phyloP scores from a whole-genome alignment of 2,113 vertebrate genomes.

The Microtus oregoni region DNA sequence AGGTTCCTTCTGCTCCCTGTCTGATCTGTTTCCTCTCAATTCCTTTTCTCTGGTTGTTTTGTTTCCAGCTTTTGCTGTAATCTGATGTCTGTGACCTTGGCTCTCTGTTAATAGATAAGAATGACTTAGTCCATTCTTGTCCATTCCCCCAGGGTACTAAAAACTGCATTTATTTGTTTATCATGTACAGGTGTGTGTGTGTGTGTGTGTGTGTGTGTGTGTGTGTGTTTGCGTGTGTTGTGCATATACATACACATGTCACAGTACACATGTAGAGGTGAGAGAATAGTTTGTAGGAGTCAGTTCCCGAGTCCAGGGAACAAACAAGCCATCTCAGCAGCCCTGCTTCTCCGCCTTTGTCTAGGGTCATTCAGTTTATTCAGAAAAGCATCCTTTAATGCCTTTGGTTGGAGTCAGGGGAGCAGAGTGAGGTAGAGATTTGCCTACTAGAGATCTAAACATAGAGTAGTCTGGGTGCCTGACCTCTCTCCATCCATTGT shows the following conservation, averaged over 20 bases:
- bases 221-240: not conserved
- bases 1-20: not conserved
- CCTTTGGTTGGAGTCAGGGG: not conserved
- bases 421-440: not conserved
- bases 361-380: not conserved
- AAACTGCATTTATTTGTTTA: not conserved
- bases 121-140: constrained; percentile 14
- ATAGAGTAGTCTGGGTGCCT: rapidly evolving
- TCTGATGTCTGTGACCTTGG: constrained; percentile 59
- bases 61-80: constrained; percentile 50
- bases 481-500: not conserved
- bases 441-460: not conserved
- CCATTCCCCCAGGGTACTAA: not conserved
- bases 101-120: constrained; percentile 31
- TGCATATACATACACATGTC: not conserved
- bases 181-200: not conserved
- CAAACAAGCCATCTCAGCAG: not conserved
- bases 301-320: not conserved
- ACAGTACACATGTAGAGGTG: not conserved
- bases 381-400: not conserved
- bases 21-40: constrained; percentile 59
- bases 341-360: not conserved
- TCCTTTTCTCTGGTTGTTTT: constrained; percentile 68
- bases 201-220: not conserved
- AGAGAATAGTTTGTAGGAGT: not conserved